Evolutionary conservation across 2,113 vertebrate genomes (phyloP), one percentile per base, ranked within the genome.

Genomic region (Pangasianodon hypophthalmus): DNA sequence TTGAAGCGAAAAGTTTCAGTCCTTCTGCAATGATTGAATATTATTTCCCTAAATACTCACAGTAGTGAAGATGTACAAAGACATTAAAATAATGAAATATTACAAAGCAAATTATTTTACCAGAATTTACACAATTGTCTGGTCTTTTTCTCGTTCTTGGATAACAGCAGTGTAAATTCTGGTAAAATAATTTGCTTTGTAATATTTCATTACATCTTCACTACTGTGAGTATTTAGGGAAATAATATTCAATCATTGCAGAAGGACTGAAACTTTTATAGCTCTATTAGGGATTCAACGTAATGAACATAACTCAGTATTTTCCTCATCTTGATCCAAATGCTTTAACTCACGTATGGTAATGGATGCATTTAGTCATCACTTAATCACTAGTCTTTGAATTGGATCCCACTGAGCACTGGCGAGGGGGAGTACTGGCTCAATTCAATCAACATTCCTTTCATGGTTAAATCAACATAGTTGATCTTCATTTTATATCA

Each of bases 321-420:
- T 87, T 41, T 54, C 13, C 21, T 82, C 24, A 86, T 21, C 44
- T 80, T 52, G 56, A 85, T 52, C 44, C 85, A 89, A 71, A 50
- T 87, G 80, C 77, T 52, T 90, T 89, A 86, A 91, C 89, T 79
- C 37, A 80, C 50, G 88, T 24, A 86, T 86, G 92, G 84, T 91
- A 87, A 91, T 79, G 90, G 89, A 92, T 50, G 73, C 54, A 13
- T 92, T 92, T 92, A 92, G 89, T 88, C 60, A 82, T 29, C 86
- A 90, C 92, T 93, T 92, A 94, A 93, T 93, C 91, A 83, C 58
- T 83, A 90, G 84, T 88, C 26, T 71, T 91, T 89, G 88, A 58
- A 56, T 83, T 83, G 81, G 81, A 37, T 56, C 32, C n/a, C 81
- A 83, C 52, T 56, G n/a, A 18, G 81, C 58, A 83, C 52, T 58